Percentiles rank a stretch among this genome's conserved stretches.
Conservation (phyloP, 2,888 invertebrate genomes). For the Chymomyza amoena region DNA sequence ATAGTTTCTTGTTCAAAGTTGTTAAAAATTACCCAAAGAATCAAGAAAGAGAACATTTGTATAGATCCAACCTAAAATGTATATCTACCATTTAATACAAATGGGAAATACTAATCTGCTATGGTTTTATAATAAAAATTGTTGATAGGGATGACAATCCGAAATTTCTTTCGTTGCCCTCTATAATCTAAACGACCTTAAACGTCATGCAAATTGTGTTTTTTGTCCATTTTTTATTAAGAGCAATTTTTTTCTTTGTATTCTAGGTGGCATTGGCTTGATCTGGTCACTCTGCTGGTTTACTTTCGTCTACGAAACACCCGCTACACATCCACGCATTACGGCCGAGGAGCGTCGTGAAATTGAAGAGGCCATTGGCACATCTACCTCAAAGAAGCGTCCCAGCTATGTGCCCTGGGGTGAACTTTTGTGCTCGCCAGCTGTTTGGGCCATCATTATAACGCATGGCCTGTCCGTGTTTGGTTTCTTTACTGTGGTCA, state of each 20-base stretch:
- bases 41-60: no score
- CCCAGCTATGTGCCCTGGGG: constrained; percentile 87
- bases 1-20: no score
- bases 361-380: constrained; percentile 86
- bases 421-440: constrained; percentile 83
- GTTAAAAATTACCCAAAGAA: no score
- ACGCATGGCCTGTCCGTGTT: constrained; percentile 91
- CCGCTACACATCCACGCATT: constrained; percentile 90
- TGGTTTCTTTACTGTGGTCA: constrained; percentile 92
- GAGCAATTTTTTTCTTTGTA: constrained; percentile 17
- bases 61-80: no score
- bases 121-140: no score
- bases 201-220: no score
- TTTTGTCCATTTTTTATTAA: no score
- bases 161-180: no score
- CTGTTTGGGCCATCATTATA: constrained; percentile 92
- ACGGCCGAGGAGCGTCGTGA: constrained; percentile 84
- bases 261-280: constrained; percentile 83
- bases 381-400: constrained; percentile 81
- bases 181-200: no score
- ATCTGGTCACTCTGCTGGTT: constrained; percentile 92
- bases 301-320: constrained; percentile 88
- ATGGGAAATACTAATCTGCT: no score
- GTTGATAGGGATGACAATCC: no score
- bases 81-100: no score